A percentile compares a stretch with the other conserved stretches of the same genome.
Conservation (phyloP, 2,888 invertebrate species). For the Apodemia mormo region DNA sequence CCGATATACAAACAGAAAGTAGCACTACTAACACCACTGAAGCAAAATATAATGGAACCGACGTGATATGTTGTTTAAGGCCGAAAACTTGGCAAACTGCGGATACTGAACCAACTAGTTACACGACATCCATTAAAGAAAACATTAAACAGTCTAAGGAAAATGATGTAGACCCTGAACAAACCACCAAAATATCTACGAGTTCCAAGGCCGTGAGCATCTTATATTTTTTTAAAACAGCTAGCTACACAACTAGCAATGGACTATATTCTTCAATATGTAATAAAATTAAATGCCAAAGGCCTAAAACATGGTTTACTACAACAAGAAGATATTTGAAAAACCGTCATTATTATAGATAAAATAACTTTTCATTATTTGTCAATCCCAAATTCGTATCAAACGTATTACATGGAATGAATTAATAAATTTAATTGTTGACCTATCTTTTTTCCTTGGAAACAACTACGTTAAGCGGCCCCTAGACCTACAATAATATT, state of each 20-base stretch:
- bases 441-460: too few species aligned
- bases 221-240: neutral
- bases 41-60: neutral
- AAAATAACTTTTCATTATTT: neutral
- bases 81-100: constrained; percentile 5
- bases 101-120: neutral
- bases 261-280: neutral
- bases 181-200: neutral
- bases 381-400: too few species aligned
- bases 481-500: too few species aligned
- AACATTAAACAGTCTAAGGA: neutral
- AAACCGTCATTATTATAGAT: neutral
- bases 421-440: too few species aligned
- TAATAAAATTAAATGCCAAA: constrained; percentile 38
- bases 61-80: neutral
- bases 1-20: neutral
- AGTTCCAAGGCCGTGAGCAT: too few species aligned
- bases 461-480: too few species aligned
- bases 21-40: neutral
- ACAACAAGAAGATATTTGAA: constrained; percentile 23
- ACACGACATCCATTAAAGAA: neutral
- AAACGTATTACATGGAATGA: too few species aligned
- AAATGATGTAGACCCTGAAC: neutral
- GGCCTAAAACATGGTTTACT: constrained; percentile 44
- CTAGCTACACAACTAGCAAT: neutral